Evolutionary conservation across 1,140 invertebrate species (phyloP).

Genomic region (Apis cerana): DNA sequence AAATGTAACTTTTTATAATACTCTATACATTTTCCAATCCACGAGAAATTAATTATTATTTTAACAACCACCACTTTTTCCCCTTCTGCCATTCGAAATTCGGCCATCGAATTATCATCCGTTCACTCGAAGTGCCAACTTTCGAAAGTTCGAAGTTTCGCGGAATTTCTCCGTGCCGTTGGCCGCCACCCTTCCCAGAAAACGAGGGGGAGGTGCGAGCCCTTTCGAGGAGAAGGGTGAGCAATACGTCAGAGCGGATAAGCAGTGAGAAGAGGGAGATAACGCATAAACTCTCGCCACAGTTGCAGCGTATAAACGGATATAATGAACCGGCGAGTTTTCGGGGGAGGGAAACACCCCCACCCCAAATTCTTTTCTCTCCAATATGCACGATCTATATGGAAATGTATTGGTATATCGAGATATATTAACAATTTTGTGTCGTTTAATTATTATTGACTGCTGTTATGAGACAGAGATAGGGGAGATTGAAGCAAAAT

Average conservation of each 20-base stretch:
- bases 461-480: too few relatives aligned
- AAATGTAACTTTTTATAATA: too few relatives aligned
- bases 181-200: constrained; percentile 47
- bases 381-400: too few relatives aligned
- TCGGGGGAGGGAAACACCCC: background rate
- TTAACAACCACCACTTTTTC: too few relatives aligned
- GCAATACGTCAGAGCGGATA: constrained; percentile 63
- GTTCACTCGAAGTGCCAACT: constrained; percentile 62
- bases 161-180: constrained; percentile 57
- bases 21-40: too few relatives aligned
- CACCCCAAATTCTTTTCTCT: background rate
- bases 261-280: constrained; percentile 57
- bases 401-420: too few relatives aligned
- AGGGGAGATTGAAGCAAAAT: too few relatives aligned
- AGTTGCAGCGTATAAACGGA: constrained; percentile 34
- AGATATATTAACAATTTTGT: too few relatives aligned
- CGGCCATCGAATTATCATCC: constrained; percentile 60
- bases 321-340: constrained; percentile 49
- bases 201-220: constrained; percentile 32
- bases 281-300: constrained; percentile 52
- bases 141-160: constrained; percentile 61
- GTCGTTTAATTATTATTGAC: too few relatives aligned
- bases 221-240: background rate
- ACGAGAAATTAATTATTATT: constrained; percentile 42
- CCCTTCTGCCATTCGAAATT: too few relatives aligned